phyloP scores from a whole-genome alignment of 2,888 invertebrate species.

The Tryphoninae sp. region DNA sequence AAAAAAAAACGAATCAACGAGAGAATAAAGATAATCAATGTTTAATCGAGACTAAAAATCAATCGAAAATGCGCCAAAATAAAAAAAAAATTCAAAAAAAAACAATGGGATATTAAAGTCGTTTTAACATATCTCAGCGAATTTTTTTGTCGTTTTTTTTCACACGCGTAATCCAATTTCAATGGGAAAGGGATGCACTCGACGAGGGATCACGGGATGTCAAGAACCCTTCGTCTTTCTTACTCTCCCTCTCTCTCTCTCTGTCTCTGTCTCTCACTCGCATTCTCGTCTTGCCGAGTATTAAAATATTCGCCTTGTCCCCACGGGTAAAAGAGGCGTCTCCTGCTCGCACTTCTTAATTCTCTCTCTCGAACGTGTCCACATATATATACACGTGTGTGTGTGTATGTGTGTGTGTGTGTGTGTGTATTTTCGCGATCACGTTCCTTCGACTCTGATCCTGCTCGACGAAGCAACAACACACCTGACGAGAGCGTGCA shows the following conservation, averaged over 20 bases:
- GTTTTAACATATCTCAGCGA: slow-evolving; percentile 15
- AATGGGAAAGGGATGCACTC: slow-evolving; percentile 25
- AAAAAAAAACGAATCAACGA: too few relatives aligned
- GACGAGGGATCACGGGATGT: slow-evolving; percentile 50
- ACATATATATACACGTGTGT: background rate
- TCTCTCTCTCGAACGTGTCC: slow-evolving; percentile 17
- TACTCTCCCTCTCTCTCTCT: slow-evolving; percentile 27
- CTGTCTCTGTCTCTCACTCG: background rate
- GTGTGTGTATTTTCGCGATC: slow-evolving; percentile 19
- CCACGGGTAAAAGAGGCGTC: slow-evolving; percentile 49
- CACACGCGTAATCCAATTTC: slow-evolving; percentile 49
- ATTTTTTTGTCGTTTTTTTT: slow-evolving; percentile 28
- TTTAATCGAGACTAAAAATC: too few relatives aligned
- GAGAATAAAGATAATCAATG: too few relatives aligned
- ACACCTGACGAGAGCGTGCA: slow-evolving; percentile 62
- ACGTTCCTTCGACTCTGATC: slow-evolving; percentile 52
- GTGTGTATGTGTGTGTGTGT: too few relatives aligned
- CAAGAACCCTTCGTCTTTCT: slow-evolving; percentile 46
- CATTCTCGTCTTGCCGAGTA: slow-evolving; percentile 21
- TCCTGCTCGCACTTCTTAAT: slow-evolving; percentile 60
- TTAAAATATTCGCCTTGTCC: slow-evolving; percentile 50
- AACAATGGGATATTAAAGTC: slow-evolving; percentile 1
- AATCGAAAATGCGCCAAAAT: too few relatives aligned
- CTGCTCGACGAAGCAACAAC: slow-evolving; percentile 50
- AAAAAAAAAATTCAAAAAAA: background rate